Conservation (phyloP, 2,113 vertebrate genomes). For the Delphinus delphis region DNA sequence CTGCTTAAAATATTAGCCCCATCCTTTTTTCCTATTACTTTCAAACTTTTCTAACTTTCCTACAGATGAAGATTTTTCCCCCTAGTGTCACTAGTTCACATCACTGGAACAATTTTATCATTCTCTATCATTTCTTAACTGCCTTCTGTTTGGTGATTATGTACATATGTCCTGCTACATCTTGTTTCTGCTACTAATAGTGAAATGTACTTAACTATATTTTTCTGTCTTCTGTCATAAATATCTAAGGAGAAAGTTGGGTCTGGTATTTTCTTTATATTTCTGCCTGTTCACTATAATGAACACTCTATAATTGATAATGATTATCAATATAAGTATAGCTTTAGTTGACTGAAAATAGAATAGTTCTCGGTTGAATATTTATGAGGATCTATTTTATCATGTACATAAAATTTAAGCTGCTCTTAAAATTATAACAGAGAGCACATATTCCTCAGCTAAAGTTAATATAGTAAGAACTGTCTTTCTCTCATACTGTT, state of each 20-base stretch:
- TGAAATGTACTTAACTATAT: not conserved
- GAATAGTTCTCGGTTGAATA: conserved; percentile 41
- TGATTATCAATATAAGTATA: not conserved
- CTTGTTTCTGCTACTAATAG: not conserved
- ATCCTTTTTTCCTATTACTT: not conserved
- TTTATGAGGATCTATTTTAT: conserved; percentile 47
- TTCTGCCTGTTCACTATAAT: not conserved
- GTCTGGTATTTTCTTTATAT: not conserved
- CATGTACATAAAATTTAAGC: not conserved
- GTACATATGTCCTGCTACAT: not conserved
- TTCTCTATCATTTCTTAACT: not conserved
- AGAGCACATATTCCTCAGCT: conserved; percentile 10
- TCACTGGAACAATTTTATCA: not conserved
- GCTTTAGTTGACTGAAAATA: conserved; percentile 17
- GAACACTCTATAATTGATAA: not conserved
- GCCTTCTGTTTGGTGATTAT: not conserved
- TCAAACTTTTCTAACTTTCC: not conserved
- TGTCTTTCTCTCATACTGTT: not conserved
- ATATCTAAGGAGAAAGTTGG: not conserved
- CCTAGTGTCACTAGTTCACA: not conserved
- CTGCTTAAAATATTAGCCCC: not conserved
- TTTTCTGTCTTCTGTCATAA: not conserved
- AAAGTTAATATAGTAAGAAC: conserved; percentile 28
- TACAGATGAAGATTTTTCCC: not conserved
- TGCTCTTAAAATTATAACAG: conserved; percentile 21